A percentile compares a stretch with the other conserved stretches of the same genome.
phyloP scores from a whole-genome alignment of 2,797 vertebrate genomes.

The Urocyon cinereoargenteus region DNA sequence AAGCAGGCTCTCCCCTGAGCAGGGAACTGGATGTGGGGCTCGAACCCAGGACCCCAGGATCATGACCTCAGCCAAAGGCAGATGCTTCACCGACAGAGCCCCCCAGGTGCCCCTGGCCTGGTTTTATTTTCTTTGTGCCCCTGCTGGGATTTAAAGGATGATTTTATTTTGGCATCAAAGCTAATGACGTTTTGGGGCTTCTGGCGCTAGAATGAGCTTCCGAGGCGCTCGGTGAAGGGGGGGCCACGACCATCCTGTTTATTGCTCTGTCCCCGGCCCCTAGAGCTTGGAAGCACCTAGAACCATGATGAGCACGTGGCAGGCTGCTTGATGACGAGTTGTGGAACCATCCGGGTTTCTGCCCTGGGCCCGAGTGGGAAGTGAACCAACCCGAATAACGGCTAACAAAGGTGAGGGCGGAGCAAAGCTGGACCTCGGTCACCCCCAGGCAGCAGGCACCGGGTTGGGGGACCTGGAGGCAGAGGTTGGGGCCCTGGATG shows the following conservation, averaged over 20 bases:
- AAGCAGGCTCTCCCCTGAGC: too few species aligned
- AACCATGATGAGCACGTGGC: accelerated
- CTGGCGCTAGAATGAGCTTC: not conserved
- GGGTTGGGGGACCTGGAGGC: not conserved
- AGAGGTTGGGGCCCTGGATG: not conserved
- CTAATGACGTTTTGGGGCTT: not conserved
- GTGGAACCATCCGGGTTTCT: not conserved
- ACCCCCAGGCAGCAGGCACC: not conserved
- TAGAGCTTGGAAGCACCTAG: not conserved
- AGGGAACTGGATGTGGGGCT: too few species aligned
- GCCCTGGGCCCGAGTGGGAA: not conserved
- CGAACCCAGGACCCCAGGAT: too few species aligned
- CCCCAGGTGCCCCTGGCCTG: not conserved
- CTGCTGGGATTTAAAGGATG: not conserved
- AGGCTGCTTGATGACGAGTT: accelerated
- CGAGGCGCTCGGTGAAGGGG: accelerated
- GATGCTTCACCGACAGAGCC: too few species aligned
- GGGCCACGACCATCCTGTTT: accelerated
- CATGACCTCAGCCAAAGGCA: too few species aligned
- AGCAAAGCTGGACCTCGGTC: not conserved
- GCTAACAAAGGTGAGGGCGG: accelerated
- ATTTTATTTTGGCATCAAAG: not conserved
- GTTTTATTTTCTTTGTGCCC: not conserved
- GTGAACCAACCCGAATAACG: accelerated
- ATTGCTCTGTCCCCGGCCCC: not conserved